Evolutionary conservation across 2,888 invertebrate genomes (phyloP).

Genomic region (Himalopsyche anomala): DNA sequence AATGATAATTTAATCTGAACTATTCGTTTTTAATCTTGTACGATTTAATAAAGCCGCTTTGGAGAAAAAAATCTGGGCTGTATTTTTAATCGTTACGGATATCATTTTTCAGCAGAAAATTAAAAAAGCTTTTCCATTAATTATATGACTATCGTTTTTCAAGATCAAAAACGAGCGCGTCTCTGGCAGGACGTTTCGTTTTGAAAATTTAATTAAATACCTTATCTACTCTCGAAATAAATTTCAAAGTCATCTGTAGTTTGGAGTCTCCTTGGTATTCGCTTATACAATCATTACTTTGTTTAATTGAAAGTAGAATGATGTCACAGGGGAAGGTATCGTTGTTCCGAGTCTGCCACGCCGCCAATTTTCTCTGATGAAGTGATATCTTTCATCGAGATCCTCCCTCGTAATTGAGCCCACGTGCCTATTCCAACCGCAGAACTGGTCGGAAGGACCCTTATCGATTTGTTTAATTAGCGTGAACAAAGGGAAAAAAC

Average conservation of each 20-base stretch:
- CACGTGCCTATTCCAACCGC: conserved; percentile 45
- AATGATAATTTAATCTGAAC: neutral
- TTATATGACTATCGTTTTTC: conserved; percentile 35
- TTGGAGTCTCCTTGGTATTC: conserved; percentile 22
- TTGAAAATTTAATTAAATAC: conserved; percentile 43
- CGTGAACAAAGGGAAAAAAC: conserved; percentile 61
- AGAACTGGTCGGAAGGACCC: conserved; percentile 43
- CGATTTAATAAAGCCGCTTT: neutral
- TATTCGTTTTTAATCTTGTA: neutral
- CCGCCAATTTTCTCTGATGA: conserved; percentile 33
- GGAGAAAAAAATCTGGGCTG: neutral
- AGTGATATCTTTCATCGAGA: conserved; percentile 34
- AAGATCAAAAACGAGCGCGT: conserved; percentile 43
- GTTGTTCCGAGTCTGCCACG: neutral
- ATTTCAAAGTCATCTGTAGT: conserved; percentile 45
- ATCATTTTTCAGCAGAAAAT: neutral
- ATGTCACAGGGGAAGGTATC: conserved; percentile 27
- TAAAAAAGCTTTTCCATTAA: conserved; percentile 30
- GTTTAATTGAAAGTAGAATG: conserved; percentile 53
- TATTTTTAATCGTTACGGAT: conserved; percentile 5
- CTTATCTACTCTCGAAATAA: conserved; percentile 36
- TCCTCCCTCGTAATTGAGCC: conserved; percentile 46
- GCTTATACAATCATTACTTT: conserved; percentile 58
- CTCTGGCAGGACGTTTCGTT: conserved; percentile 29
- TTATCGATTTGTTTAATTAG: conserved; percentile 63